Conservation (phyloP, 2,888 invertebrate genomes). For the Trachelus tabidus region DNA sequence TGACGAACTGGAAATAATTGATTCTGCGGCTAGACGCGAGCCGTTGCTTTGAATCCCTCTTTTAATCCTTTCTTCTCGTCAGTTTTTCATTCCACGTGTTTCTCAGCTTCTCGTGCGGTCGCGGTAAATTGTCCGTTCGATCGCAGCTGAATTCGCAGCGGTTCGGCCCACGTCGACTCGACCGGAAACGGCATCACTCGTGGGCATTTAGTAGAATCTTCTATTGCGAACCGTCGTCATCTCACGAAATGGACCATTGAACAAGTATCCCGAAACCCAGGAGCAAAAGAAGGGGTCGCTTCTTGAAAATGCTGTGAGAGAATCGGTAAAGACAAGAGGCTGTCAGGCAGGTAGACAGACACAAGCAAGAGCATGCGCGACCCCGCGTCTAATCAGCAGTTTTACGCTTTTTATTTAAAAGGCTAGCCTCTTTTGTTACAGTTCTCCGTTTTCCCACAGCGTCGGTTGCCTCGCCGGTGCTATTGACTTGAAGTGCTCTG, state of each 20-base stretch:
- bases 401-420: slow-evolving; percentile 62
- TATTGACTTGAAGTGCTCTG: not conserved
- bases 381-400: slow-evolving; percentile 63
- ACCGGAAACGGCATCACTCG: not conserved
- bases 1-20: not conserved
- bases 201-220: not conserved
- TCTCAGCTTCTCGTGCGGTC: not conserved
- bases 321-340: not conserved
- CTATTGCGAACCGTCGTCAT: not conserved
- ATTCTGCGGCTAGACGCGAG: not conserved
- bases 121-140: not conserved
- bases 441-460: slow-evolving; percentile 63
- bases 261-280: not conserved
- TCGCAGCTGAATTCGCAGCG: not conserved
- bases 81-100: not conserved
- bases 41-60: not conserved
- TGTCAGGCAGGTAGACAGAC: slow-evolving; percentile 15
- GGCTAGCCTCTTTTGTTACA: slow-evolving; percentile 42
- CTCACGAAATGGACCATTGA: not conserved
- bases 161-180: not conserved
- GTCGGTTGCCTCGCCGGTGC: slow-evolving; percentile 32
- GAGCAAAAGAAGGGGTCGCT: not conserved
- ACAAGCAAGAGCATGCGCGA: slow-evolving; percentile 57
- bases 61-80: not conserved
- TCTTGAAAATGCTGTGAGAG: not conserved